phyloP scores from a whole-genome alignment of 2,888 invertebrate species.

The Scaptomyza tumidula region DNA sequence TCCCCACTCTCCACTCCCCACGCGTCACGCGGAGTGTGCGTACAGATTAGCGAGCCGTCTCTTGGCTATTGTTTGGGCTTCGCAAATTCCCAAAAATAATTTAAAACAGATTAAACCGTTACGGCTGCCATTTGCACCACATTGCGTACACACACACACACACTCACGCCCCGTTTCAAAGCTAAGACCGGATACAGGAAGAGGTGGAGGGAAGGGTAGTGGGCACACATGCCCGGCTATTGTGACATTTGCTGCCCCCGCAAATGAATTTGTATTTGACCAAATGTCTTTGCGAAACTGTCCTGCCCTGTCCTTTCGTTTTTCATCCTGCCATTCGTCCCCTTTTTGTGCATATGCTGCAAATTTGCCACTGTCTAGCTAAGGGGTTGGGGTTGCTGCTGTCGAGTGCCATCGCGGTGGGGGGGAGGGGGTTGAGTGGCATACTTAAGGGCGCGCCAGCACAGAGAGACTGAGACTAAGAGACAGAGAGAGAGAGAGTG shows the following conservation, averaged over 20 bases:
- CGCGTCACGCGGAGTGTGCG: constrained; percentile 1
- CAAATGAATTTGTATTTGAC: constrained; percentile 75
- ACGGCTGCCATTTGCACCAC: constrained; percentile 81
- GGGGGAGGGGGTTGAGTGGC: constrained; percentile 51
- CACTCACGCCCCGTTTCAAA: constrained; percentile 32
- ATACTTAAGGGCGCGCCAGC: constrained; percentile 79
- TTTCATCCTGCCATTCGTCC: constrained; percentile 29
- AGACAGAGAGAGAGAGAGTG: constrained; percentile 40
- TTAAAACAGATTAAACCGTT: constrained; percentile 84
- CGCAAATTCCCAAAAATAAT: constrained; percentile 75
- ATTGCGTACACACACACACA: constrained; percentile 57
- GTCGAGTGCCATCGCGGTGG: constrained; percentile 12
- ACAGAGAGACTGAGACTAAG: constrained; percentile 2
- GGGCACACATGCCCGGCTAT: constrained; percentile 45
- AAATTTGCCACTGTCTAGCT: constrained; percentile 68
- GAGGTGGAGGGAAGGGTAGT: not conserved
- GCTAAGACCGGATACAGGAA: constrained; percentile 10
- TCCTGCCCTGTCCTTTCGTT: constrained; percentile 35
- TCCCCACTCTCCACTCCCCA: no score
- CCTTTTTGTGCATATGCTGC: constrained; percentile 77
- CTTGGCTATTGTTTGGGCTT: constrained; percentile 50
- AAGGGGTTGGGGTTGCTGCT: constrained; percentile 17
- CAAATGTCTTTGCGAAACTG: constrained; percentile 80
- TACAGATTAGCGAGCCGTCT: constrained; percentile 54
- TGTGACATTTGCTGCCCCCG: constrained; percentile 55